Evolutionary conservation across 2,888 invertebrate species (phyloP).

Genomic region (Scaptomyza flava): DNA sequence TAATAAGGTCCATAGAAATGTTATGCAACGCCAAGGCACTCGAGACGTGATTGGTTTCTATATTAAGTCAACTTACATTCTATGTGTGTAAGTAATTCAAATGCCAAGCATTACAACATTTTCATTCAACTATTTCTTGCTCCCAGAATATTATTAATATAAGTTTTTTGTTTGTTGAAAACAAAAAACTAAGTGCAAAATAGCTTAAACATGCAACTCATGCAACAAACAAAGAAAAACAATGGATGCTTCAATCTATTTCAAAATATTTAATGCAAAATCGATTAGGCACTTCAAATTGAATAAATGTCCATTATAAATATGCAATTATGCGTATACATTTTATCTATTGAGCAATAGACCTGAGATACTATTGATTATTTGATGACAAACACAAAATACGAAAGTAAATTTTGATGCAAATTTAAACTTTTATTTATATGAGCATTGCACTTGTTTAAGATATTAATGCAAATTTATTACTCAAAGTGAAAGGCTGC

Average conservation of each 20-base stretch:
- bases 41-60: not conserved
- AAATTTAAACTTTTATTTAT: not conserved
- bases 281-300: not conserved
- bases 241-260: not conserved
- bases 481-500: conserved; percentile 4
- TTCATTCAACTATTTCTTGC: too few species aligned
- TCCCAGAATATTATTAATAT: too few species aligned
- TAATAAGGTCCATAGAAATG: not conserved
- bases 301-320: not conserved
- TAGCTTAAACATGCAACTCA: not conserved
- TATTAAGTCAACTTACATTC: not conserved
- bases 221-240: too few species aligned
- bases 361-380: conserved; percentile 7
- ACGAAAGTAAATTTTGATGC: not conserved
- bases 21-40: not conserved
- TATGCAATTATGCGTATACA: not conserved
- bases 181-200: not conserved
- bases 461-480: conserved; percentile 1
- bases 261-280: not conserved
- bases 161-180: too few species aligned
- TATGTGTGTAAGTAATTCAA: not conserved
- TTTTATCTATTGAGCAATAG: not conserved
- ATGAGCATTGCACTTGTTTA: conserved; percentile 5
- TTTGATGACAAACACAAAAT: conserved; percentile 4
- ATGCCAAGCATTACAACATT: too few species aligned